These are phyloP conservation scores for Sebastes jordani DNA, from an alignment of 2,797 vertebrate genomes.

Conservation along the genomic window DNA sequence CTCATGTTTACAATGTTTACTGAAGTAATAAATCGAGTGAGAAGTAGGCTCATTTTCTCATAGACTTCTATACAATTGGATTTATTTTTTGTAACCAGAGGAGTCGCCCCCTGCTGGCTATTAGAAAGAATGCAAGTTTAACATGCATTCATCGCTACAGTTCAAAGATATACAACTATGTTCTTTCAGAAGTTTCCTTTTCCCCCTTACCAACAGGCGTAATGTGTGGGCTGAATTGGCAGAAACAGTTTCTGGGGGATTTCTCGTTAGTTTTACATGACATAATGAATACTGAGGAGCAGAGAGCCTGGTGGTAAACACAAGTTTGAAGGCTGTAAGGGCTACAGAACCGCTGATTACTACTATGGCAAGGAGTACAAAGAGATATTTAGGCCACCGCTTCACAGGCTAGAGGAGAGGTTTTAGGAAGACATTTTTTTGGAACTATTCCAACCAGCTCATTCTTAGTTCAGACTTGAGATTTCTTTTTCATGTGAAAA, in stretches of 20 bases:
- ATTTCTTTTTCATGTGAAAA: background rate
- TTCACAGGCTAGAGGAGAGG: background rate
- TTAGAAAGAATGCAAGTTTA: no score
- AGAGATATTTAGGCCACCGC: conserved; percentile 36
- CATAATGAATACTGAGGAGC: conserved; percentile 51
- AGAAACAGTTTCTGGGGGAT: conserved; percentile 38
- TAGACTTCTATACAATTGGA: no score
- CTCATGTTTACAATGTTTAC: no score
- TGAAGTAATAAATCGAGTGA: no score
- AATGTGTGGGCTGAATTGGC: conserved; percentile 41
- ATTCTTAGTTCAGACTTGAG: background rate
- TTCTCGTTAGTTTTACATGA: conserved; percentile 60
- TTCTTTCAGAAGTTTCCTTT: background rate
- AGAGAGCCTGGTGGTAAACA: conserved; percentile 44
- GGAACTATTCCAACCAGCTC: background rate
- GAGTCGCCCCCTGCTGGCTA: no score
- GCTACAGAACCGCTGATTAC: conserved; percentile 57
- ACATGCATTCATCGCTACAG: background rate
- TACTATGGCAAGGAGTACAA: conserved; percentile 22
- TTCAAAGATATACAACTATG: background rate
- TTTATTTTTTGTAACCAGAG: no score
- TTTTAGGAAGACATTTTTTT: conserved; percentile 11
- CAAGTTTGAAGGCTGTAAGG: conserved; percentile 38
- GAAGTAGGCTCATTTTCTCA: no score
- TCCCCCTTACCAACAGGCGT: conserved; percentile 6